These are phyloP conservation scores for Formica selysi DNA, from an alignment of 1,140 invertebrate species.

Conservation along the genomic window DNA sequence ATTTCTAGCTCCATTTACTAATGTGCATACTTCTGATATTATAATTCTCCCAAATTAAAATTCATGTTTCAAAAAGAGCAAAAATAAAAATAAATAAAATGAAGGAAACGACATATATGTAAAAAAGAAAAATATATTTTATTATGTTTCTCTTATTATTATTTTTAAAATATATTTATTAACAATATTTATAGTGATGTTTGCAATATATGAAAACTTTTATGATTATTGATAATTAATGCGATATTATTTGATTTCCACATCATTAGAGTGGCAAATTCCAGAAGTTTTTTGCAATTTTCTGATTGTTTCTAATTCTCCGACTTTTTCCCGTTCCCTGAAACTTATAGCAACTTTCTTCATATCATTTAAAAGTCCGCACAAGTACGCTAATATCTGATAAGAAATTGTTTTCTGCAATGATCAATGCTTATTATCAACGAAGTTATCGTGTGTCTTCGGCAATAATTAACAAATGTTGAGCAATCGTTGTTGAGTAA, in stretches of 20 bases:
- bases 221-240: not conserved
- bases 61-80: not conserved
- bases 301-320: not conserved
- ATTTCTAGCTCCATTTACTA: not conserved
- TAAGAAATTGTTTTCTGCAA: not conserved
- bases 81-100: not conserved
- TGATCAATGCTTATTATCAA: conserved; percentile 2
- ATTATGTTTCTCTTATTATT: not conserved
- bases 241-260: not conserved
- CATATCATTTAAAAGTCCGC: not conserved
- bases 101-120: not conserved
- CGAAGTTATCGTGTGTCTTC: conserved; percentile 16
- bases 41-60: not conserved
- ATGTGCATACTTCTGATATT: not conserved
- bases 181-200: not conserved
- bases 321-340: not conserved
- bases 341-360: not conserved
- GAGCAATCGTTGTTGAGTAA: conserved; percentile 7
- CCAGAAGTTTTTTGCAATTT: conserved; percentile 23
- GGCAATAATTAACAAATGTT: conserved; percentile 6
- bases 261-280: not conserved
- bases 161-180: not conserved
- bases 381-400: not conserved
- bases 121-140: not conserved
- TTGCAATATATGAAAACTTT: not conserved